Conservation (phyloP, 2,888 invertebrate genomes). For the Helleia helle region DNA sequence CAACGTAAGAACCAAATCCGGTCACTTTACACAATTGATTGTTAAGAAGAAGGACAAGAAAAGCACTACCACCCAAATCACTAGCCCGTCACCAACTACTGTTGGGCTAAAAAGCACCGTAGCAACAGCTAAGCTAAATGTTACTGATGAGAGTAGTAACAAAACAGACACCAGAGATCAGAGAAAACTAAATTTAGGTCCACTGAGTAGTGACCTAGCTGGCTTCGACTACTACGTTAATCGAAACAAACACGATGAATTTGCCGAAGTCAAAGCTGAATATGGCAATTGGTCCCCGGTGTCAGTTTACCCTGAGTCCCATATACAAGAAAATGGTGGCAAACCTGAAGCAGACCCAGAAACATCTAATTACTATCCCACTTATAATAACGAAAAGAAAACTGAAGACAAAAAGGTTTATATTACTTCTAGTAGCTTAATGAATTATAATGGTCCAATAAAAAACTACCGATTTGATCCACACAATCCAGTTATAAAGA, state of each 20-base stretch:
- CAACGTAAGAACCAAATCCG: slow-evolving; percentile 83
- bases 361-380: slow-evolving; percentile 59
- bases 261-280: slow-evolving; percentile 61
- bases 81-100: slow-evolving; percentile 43
- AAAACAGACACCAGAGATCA: slow-evolving; percentile 60
- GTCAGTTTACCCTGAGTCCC: slow-evolving; percentile 62
- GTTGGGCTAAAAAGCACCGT: slow-evolving; percentile 39
- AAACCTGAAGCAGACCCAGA: slow-evolving; percentile 53
- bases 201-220: slow-evolving; percentile 58
- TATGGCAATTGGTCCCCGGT: slow-evolving; percentile 72
- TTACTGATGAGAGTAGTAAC: slow-evolving; percentile 46
- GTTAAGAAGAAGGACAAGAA: slow-evolving; percentile 81
- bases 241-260: slow-evolving; percentile 54
- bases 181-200: slow-evolving; percentile 53
- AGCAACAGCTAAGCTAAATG: slow-evolving; percentile 29
- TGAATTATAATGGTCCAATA: slow-evolving; percentile 56
- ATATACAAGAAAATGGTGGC: slow-evolving; percentile 57
- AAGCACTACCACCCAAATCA: slow-evolving; percentile 35
- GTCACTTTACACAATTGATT: slow-evolving; percentile 83
- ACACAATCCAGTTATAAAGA: slow-evolving; percentile 65
- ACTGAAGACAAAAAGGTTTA: slow-evolving; percentile 63
- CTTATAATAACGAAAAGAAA: slow-evolving; percentile 57
- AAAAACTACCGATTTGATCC: slow-evolving; percentile 63
- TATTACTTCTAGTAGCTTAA: slow-evolving; percentile 59
- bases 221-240: slow-evolving; percentile 65